These are phyloP conservation scores for Hypsopygia costalis DNA, from an alignment of 2,888 invertebrate species.

Conservation along the genomic window DNA sequence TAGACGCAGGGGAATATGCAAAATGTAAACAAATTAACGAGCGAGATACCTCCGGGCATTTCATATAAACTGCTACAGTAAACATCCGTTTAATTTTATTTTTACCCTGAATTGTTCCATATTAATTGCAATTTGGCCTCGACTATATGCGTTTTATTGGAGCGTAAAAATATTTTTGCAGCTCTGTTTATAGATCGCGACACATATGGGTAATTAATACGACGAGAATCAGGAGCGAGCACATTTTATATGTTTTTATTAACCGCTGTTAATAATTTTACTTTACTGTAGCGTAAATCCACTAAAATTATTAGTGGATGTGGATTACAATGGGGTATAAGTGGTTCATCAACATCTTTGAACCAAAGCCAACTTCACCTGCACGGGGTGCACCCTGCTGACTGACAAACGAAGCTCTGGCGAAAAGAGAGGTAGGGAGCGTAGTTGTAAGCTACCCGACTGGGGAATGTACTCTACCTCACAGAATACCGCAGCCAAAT, in stretches of 20 bases:
- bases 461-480: too few relatives aligned
- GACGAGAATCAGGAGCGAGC: neutral
- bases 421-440: too few relatives aligned
- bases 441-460: too few relatives aligned
- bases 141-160: conserved; percentile 1
- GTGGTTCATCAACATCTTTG: too few relatives aligned
- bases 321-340: too few relatives aligned
- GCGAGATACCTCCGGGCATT: conserved; percentile 41
- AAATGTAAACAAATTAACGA: conserved; percentile 68
- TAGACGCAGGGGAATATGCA: conserved; percentile 50
- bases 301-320: too few relatives aligned
- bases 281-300: too few relatives aligned
- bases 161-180: neutral
- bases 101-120: conserved; percentile 32
- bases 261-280: neutral
- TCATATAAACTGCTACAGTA: conserved; percentile 39
- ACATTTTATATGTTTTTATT: neutral
- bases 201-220: conserved; percentile 8
- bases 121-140: conserved; percentile 22
- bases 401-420: too few relatives aligned
- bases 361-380: too few relatives aligned
- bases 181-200: conserved; percentile 3
- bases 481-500: too few relatives aligned
- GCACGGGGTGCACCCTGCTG: too few relatives aligned
- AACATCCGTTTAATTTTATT: conserved; percentile 45